A percentile compares a stretch with the other conserved stretches of the same genome.
Evolutionary conservation across 2,113 vertebrate species (phyloP).

Genomic region (Anthoscopus minutus): DNA sequence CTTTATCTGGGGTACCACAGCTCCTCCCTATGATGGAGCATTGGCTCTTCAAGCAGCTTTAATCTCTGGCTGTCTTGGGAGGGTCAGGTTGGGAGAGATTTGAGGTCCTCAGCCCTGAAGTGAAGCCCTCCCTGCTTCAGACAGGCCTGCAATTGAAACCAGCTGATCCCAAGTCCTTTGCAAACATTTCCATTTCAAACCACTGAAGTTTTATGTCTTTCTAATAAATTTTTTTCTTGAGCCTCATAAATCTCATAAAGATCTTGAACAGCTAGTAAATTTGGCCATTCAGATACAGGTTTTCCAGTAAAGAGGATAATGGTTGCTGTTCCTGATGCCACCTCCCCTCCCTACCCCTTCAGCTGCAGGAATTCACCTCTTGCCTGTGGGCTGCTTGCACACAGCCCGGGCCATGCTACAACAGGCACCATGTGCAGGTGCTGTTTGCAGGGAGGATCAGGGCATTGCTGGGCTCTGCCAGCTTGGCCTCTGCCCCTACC

Average conservation of each 20-base stretch:
- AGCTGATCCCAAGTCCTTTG: constrained; percentile 59
- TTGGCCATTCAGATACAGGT: constrained; percentile 46
- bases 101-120: constrained; percentile 8
- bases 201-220: constrained; percentile 65
- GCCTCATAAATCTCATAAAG: constrained; percentile 64
- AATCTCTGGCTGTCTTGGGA: constrained; percentile 13
- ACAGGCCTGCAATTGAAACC: constrained; percentile 61
- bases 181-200: constrained; percentile 66
- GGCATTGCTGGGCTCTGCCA: not conserved
- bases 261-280: constrained; percentile 65
- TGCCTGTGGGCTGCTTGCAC: not conserved
- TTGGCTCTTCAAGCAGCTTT: not conserved
- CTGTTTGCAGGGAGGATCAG: fast-evolving
- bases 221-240: constrained; percentile 64
- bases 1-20: not conserved
- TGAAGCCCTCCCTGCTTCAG: constrained; percentile 28
- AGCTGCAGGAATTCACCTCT: not conserved
- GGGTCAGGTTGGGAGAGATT: not conserved
- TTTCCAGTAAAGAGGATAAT: constrained; percentile 66
- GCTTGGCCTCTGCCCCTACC: not conserved
- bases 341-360: not conserved
- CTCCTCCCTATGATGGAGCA: not conserved
- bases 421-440: not conserved
- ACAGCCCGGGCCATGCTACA: not conserved
- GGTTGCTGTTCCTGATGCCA: constrained; percentile 53